Evolutionary conservation across 2,797 vertebrate genomes (phyloP).

Genomic region (Huso huso): DNA sequence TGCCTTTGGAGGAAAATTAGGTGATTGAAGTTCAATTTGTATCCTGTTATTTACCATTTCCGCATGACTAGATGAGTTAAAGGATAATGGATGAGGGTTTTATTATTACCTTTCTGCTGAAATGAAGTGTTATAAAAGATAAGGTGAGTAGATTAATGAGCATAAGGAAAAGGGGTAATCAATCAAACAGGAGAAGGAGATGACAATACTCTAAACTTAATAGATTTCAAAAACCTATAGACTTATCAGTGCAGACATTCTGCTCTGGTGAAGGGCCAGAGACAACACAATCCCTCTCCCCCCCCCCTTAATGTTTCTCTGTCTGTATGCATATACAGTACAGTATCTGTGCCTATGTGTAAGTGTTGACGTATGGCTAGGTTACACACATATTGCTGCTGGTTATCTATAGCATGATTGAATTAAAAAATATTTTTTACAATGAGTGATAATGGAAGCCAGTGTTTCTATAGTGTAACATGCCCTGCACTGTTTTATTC

Average conservation of each 20-base stretch:
- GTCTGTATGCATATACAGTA: too few relatives aligned
- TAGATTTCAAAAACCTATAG: conserved; percentile 52
- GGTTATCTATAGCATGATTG: too few relatives aligned
- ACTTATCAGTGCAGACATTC: conserved; percentile 37
- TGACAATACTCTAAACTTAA: conserved; percentile 59
- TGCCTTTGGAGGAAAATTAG: conserved; percentile 80
- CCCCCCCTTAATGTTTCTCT: too few relatives aligned
- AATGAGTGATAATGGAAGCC: too few relatives aligned
- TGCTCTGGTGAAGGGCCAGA: conserved; percentile 8
- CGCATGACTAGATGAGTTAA: conserved; percentile 90
- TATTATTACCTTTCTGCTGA: conserved; percentile 97
- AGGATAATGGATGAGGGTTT: conserved; percentile 98
- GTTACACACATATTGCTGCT: too few relatives aligned
- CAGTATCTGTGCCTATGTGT: too few relatives aligned
- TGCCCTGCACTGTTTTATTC: too few relatives aligned
- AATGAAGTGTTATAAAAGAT: conserved; percentile 98
- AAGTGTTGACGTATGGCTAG: too few relatives aligned
- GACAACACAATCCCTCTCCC: too few relatives aligned
- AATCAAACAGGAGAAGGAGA: conserved; percentile 66
- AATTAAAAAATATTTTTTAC: too few relatives aligned
- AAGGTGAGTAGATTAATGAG: conserved; percentile 99
- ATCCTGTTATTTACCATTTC: conserved; percentile 99
- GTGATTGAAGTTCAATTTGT: conserved; percentile 99
- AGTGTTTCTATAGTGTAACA: too few relatives aligned
- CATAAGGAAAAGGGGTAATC: conserved; percentile 89